Conservation (phyloP, 2,797 vertebrate genomes). For the Anniella stebbinsi region DNA sequence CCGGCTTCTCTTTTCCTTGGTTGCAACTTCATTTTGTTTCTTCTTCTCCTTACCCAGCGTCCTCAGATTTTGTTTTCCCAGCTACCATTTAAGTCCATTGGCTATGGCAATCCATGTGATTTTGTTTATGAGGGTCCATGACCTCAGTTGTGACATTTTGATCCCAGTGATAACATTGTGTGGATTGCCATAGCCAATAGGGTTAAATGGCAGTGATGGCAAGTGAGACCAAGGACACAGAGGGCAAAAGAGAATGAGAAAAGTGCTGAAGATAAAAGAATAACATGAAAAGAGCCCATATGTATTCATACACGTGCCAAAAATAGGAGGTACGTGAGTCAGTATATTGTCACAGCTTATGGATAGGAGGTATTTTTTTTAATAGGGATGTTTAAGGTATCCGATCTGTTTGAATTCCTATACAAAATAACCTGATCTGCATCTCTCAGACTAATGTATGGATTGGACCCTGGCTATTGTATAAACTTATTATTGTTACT, state of each 20-base stretch:
- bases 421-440: not conserved
- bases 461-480: too few species aligned
- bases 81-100: not conserved
- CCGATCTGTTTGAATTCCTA: too few species aligned
- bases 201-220: not conserved
- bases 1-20: not conserved
- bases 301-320: too few species aligned
- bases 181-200: not conserved
- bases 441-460: not conserved
- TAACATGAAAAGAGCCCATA: too few species aligned
- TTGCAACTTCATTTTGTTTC: not conserved
- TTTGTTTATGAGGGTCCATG: not conserved
- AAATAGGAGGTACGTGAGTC: too few species aligned
- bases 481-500: too few species aligned
- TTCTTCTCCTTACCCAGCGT: too few species aligned
- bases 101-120: not conserved
- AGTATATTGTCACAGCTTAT: too few species aligned
- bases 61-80: too few species aligned
- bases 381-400: too few species aligned
- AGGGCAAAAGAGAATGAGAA: not conserved
- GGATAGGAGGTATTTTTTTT: too few species aligned
- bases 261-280: not conserved
- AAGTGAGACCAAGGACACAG: not conserved
- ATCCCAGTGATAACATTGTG: not conserved
- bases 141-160: not conserved